phyloP scores from a whole-genome alignment of 2,888 invertebrate genomes.

The Hetaerina titia region DNA sequence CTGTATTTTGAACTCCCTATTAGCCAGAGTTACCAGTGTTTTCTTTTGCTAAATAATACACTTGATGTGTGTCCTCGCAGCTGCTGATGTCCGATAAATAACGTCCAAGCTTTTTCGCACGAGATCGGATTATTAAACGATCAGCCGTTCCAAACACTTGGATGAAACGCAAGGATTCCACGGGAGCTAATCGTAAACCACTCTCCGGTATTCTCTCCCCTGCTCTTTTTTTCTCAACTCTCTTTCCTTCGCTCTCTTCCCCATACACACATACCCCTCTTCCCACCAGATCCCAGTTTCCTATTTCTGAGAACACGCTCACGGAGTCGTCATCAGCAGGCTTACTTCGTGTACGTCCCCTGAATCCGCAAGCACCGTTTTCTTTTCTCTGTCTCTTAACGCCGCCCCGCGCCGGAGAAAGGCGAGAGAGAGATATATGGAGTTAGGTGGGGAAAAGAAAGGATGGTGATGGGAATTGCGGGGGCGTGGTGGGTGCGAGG shows the following conservation, averaged over 20 bases:
- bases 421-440: not conserved
- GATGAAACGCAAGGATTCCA: not conserved
- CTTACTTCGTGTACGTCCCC: constrained; percentile 28
- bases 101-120: constrained; percentile 21
- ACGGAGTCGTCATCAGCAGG: constrained; percentile 58
- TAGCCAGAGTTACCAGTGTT: not conserved
- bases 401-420: not conserved
- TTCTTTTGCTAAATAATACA: not conserved
- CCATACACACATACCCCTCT: not conserved
- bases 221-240: not conserved
- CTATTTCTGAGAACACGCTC: constrained; percentile 47
- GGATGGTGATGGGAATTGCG: not conserved
- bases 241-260: not conserved
- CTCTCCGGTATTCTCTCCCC: not conserved
- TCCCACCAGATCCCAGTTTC: constrained; percentile 5
- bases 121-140: constrained; percentile 15
- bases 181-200: constrained; percentile 26
- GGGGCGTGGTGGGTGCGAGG: not conserved
- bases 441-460: no score
- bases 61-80: not conserved
- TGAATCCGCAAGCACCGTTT: constrained; percentile 37
- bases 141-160: constrained; percentile 27
- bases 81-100: constrained; percentile 27
- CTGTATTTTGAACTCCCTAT: not conserved
- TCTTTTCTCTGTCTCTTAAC: not conserved